phyloP scores from a whole-genome alignment of 2,113 vertebrate genomes.

The Empidonax traillii region DNA sequence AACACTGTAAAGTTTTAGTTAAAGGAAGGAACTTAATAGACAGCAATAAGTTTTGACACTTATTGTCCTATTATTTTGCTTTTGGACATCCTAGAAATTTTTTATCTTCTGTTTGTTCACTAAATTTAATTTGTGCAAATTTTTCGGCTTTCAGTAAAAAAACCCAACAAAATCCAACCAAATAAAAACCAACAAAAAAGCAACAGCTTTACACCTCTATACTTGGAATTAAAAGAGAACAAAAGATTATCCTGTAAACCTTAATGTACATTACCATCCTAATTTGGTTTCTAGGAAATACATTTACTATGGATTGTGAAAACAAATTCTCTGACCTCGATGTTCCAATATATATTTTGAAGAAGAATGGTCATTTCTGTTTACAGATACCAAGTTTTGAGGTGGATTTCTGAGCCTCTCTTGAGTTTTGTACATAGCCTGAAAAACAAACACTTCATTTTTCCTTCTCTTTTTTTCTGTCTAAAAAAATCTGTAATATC shows the following conservation, averaged over 20 bases:
- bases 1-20: background rate
- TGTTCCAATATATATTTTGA: background rate
- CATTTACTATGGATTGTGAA: background rate
- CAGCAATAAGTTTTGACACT: background rate
- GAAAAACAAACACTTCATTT: background rate
- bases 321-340: background rate
- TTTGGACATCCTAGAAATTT: background rate
- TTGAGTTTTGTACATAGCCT: background rate
- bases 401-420: background rate
- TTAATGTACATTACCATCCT: background rate
- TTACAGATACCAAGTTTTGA: background rate
- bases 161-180: background rate
- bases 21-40: background rate
- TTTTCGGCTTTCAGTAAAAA: background rate
- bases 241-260: background rate
- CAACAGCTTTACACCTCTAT: background rate
- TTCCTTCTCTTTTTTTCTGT: background rate
- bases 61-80: background rate
- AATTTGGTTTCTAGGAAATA: background rate
- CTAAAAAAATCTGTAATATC: background rate
- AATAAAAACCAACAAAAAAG: fast-evolving
- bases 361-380: background rate
- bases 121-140: background rate
- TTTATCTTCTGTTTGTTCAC: background rate
- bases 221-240: background rate